Evolutionary conservation across 2,888 invertebrate genomes (phyloP), one percentile per base, ranked within the genome.

Genomic region (Thecophora atra): DNA sequence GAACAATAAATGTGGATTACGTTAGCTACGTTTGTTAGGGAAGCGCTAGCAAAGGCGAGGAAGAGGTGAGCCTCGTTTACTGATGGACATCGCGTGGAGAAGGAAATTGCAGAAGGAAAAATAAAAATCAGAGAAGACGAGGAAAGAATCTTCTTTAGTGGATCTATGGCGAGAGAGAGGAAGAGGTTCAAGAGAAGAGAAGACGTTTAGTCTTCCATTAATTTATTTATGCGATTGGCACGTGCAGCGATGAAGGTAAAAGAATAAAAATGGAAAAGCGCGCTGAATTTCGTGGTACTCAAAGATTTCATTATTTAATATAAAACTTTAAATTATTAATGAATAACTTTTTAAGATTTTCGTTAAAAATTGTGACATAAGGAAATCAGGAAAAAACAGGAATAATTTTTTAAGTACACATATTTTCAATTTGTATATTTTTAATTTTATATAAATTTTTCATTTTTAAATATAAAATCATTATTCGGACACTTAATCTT

Each of bases 151-250:
- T 6, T 37, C 37, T 37, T 37, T 6, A 3, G 21, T 1, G 15
- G 51, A 51, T 51, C 51, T 6, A 13, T 21, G 0, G 21, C 19
- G n/a, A 8, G 21, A 21, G 21, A 8, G 30, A 8, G 30, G 30
- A 8, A 8, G 30, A 11, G 37, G 37, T 11, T 6, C 21, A 28
- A 3, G 37, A 19, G 42, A 44, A 13, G 28, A 51, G 47, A 17
- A 65, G 56, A 24, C 44, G 60, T 69, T 69, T 69, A 69, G 68
- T 58, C 19, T 15, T 47, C 60, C 58, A 69, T 69, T 69, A 69
- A 69, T 69, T 21, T 69, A 69, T 60, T 69, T 69, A 69, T 47
- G 44, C 60, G n/a, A 60, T n/a, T 44, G 30, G 60, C 64, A 68
- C 63, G 24, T 72, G 62, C 60, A 17, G 6, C 17, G 4, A 42